A percentile compares a stretch with the other conserved stretches of the same genome.
These are phyloP conservation scores for Amphimallon solstitiale DNA, from an alignment of 2,888 invertebrate genomes.

Conservation along the genomic window DNA sequence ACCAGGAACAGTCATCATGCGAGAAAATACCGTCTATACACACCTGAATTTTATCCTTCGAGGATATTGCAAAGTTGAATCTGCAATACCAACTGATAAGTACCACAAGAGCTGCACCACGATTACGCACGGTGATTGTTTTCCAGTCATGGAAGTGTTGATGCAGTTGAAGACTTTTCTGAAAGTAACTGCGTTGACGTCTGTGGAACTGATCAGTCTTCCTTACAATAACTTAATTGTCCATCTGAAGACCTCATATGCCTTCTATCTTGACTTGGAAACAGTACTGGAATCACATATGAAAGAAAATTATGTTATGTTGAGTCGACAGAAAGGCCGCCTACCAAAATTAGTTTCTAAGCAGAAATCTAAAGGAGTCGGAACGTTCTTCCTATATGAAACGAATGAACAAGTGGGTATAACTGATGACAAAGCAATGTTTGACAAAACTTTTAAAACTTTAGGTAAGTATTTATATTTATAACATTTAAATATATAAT, in stretches of 20 bases:
- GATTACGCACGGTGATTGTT: slow-evolving; percentile 38
- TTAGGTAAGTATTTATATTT: slow-evolving; percentile 30
- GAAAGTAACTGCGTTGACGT: slow-evolving; percentile 39
- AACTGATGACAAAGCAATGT: slow-evolving; percentile 28
- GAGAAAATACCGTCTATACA: slow-evolving; percentile 8
- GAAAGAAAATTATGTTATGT: slow-evolving; percentile 7
- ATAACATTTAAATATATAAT: background rate
- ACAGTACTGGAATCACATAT: slow-evolving; percentile 34
- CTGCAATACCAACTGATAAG: slow-evolving; percentile 41
- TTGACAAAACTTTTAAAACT: slow-evolving; percentile 30
- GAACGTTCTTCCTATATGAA: slow-evolving; percentile 41
- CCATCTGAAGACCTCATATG: slow-evolving; percentile 35
- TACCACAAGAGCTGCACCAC: slow-evolving; percentile 30
- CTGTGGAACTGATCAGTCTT: slow-evolving; percentile 41
- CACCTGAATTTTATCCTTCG: slow-evolving; percentile 39
- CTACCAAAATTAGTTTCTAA: slow-evolving; percentile 39
- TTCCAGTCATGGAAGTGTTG: slow-evolving; percentile 44
- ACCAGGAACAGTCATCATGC: slow-evolving; percentile 29
- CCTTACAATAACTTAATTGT: slow-evolving; percentile 26
- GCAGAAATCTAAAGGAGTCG: slow-evolving; percentile 38
- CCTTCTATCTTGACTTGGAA: slow-evolving; percentile 18
- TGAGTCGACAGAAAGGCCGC: slow-evolving; percentile 37
- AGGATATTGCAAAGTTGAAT: slow-evolving; percentile 41
- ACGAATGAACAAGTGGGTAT: slow-evolving; percentile 36
- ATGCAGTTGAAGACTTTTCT: slow-evolving; percentile 39